These are phyloP conservation scores for Callyntrura sp. DNA, from an alignment of 2,888 invertebrate genomes.

Conservation along the genomic window DNA sequence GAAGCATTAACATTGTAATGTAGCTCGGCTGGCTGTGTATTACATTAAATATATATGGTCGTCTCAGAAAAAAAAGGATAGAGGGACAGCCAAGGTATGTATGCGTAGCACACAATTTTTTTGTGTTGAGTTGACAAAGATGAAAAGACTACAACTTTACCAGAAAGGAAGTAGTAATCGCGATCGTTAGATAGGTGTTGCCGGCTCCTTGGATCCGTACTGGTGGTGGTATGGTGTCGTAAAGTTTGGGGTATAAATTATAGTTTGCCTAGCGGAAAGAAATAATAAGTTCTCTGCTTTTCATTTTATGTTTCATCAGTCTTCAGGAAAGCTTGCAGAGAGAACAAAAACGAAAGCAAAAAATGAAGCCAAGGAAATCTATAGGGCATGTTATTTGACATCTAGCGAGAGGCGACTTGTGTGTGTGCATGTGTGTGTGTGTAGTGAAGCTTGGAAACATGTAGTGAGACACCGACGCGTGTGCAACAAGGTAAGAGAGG, in stretches of 20 bases:
- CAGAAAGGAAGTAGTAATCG: constrained; percentile 1
- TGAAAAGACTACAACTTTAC: constrained; percentile 2
- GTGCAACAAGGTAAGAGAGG: constrained; percentile 47
- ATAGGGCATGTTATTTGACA: background rate
- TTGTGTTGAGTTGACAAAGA: constrained; percentile 28
- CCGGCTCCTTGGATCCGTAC: background rate
- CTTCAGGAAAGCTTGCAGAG: background rate
- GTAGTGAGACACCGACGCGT: constrained; percentile 1
- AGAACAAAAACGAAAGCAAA: constrained; percentile 10
- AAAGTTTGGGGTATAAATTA: constrained; percentile 6
- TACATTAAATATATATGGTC: background rate
- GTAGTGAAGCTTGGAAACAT: background rate
- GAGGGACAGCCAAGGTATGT: background rate
- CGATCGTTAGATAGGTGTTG: constrained; percentile 9
- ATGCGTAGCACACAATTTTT: background rate
- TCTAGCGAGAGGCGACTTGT: background rate
- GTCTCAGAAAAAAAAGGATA: background rate
- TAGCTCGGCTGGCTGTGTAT: background rate
- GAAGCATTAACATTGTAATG: background rate
- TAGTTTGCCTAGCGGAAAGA: constrained; percentile 48
- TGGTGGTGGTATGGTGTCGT: too few species aligned
- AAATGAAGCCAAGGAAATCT: constrained; percentile 57
- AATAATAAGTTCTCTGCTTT: constrained; percentile 53
- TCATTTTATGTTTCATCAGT: background rate
- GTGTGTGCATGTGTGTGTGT: too few species aligned